These are phyloP conservation scores for Bothrops jararaca DNA, from an alignment of 2,113 vertebrate genomes.

Conservation along the genomic window DNA sequence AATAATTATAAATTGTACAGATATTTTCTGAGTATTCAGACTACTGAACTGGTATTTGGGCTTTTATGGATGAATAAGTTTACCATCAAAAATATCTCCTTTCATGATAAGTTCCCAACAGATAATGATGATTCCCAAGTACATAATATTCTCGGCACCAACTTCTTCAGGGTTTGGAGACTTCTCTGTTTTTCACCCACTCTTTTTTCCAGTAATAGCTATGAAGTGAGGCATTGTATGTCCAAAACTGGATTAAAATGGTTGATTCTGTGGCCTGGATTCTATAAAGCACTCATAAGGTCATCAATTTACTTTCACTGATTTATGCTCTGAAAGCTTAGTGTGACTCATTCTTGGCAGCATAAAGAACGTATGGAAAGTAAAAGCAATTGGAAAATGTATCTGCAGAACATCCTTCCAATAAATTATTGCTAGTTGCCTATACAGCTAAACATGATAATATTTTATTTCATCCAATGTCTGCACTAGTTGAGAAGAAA, in stretches of 20 bases:
- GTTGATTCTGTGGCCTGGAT: constrained; percentile 44
- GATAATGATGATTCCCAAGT: not conserved
- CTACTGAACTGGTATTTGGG: not conserved
- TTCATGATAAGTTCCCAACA: not conserved
- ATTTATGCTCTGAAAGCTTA: constrained; percentile 51
- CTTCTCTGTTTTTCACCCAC: not conserved
- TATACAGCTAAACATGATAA: constrained; percentile 35
- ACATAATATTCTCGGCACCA: not conserved
- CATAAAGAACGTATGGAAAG: constrained; percentile 51
- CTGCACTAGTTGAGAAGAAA: constrained; percentile 6
- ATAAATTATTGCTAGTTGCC: constrained; percentile 54
- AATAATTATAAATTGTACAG: not conserved
- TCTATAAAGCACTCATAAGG: constrained; percentile 49
- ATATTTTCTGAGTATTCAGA: not conserved
- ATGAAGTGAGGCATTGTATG: constrained; percentile 27
- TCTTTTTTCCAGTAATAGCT: constrained; percentile 9
- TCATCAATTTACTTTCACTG: constrained; percentile 38
- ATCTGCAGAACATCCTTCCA: constrained; percentile 47
- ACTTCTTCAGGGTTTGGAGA: not conserved
- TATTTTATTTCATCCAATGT: constrained; percentile 38
- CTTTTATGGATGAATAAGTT: not conserved
- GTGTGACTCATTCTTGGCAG: constrained; percentile 51
- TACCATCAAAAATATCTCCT: not conserved
- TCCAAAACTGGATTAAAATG: constrained; percentile 41
- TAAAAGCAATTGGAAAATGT: constrained; percentile 57